Base-by-base conservation (phyloP, 2,797 vertebrate species). In the Tachyglossus aculeatus region DNA sequence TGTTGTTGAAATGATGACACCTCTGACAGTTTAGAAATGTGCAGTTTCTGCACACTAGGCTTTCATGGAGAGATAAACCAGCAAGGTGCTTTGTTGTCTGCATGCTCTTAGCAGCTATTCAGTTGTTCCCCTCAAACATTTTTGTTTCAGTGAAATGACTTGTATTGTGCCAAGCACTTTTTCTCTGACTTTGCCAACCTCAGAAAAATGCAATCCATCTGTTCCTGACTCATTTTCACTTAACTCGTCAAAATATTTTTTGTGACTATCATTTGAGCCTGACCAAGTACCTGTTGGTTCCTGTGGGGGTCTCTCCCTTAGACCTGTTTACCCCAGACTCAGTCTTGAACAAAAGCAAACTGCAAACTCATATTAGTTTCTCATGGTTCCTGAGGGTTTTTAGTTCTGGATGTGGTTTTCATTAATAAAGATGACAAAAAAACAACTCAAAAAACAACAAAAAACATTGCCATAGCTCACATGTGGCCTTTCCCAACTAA, bases 381-480 rank as follows among this genome's bases (percentile, higher is more conserved):
- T 19, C 2, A 11, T 18, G 9, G 7, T n/a, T n/a, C n/a, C 14
- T 5, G 15, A 69, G 32, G 36, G 4, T 24, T 40, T 21, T 74
- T 78, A 21, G 77, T 84, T 79, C 67, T 59, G 55, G 65, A 24
- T 2, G 22, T 79, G 65, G 37, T 71, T 88, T 74, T 80, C 21
- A 60, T 80, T 77, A 77, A 80, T 33, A 58, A 22, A 21, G 45
- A 43, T 66, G 67, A 77, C 64, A 80, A 69, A 67, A 39, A n/a
- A n/a, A n/a, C n/a, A n/a, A n/a, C n/a, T n/a, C n/a, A n/a, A n/a
- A n/a, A n/a, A n/a, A n/a, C n/a, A n/a, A n/a, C n/a, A n/a, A 72
- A 43, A 47, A 71, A 69, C 24, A 62, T 39, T 77, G 48, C 33
- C 52, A 44, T 43, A 51, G 60, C 39, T 61, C 70, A 43, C 9